These are phyloP conservation scores for Anguilla japonica DNA, from an alignment of 2,113 vertebrate species.

Conservation along the genomic window DNA sequence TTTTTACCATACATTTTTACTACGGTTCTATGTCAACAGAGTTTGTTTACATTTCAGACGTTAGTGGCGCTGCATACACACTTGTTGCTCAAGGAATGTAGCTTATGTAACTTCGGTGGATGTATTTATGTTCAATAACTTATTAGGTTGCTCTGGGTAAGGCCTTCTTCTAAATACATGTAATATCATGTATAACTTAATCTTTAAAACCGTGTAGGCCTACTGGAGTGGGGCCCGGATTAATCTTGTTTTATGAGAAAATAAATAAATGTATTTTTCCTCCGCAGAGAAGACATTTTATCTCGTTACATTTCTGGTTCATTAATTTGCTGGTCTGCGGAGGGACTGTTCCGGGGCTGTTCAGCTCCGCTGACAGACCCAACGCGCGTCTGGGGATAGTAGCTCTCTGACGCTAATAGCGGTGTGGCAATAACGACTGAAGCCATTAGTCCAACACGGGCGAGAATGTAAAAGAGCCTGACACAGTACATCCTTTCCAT, in stretches of 20 bases:
- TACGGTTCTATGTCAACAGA: too few species aligned
- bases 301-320: neutral
- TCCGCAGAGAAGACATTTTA: neutral
- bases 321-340: slow-evolving; percentile 11
- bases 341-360: neutral
- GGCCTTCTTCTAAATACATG: too few species aligned
- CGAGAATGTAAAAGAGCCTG: neutral
- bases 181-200: neutral
- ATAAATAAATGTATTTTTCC: slow-evolving; percentile 4
- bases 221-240: neutral
- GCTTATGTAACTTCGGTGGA: too few species aligned
- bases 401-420: slow-evolving; percentile 10
- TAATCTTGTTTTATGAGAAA: neutral
- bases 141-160: too few species aligned
- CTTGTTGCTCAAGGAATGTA: too few species aligned
- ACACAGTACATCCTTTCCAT: neutral
- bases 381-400: neutral
- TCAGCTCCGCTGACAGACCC: slow-evolving; percentile 7
- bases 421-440: slow-evolving; percentile 5
- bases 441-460: neutral
- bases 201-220: neutral
- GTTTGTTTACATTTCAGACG: too few species aligned
- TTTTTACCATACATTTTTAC: too few species aligned
- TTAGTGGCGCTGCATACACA: too few species aligned
- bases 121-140: too few species aligned